These are phyloP conservation scores for Spodoptera picta DNA, from an alignment of 2,888 invertebrate genomes.

Conservation along the genomic window DNA sequence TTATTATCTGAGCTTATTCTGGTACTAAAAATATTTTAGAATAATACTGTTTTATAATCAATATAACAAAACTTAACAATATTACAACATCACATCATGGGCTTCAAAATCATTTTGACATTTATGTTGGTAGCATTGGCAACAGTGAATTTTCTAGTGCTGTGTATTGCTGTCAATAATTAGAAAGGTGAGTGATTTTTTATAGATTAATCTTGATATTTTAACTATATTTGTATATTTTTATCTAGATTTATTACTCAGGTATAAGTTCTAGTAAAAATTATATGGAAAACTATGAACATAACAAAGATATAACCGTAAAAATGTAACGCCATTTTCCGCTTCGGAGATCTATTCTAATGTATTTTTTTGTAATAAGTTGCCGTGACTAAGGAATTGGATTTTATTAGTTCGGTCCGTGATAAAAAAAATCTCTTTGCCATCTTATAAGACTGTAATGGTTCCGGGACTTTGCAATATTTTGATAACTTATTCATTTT, in stretches of 20 bases:
- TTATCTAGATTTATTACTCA: conserved; percentile 11
- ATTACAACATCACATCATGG: conserved; percentile 39
- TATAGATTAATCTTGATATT: conserved; percentile 55
- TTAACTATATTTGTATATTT: conserved; percentile 25
- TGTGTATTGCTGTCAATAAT: conserved; percentile 84
- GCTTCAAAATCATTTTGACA: conserved; percentile 42
- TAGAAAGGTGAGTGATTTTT: conserved; percentile 82
- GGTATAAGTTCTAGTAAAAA: conserved; percentile 2
- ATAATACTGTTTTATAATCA: background rate
- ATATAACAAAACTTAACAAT: conserved; percentile 40
- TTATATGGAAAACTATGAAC: conserved; percentile 4
- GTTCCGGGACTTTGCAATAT: conserved; percentile 34
- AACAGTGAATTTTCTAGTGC: conserved; percentile 80
- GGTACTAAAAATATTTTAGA: background rate
- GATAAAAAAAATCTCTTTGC: conserved; percentile 20
- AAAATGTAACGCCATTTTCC: conserved; percentile 85
- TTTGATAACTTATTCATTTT: conserved; percentile 63
- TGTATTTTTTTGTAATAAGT: conserved; percentile 72
- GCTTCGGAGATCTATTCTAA: conserved; percentile 75
- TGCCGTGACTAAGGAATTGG: conserved; percentile 53
- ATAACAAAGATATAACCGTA: conserved; percentile 66
- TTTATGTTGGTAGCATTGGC: conserved; percentile 52
- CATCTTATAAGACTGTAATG: conserved; percentile 6
- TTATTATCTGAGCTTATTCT: too few relatives aligned
- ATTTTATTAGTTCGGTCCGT: conserved; percentile 40